These are phyloP conservation scores for Oenanthe oenanthe DNA, from an alignment of 2,113 vertebrate genomes.

Conservation along the genomic window DNA sequence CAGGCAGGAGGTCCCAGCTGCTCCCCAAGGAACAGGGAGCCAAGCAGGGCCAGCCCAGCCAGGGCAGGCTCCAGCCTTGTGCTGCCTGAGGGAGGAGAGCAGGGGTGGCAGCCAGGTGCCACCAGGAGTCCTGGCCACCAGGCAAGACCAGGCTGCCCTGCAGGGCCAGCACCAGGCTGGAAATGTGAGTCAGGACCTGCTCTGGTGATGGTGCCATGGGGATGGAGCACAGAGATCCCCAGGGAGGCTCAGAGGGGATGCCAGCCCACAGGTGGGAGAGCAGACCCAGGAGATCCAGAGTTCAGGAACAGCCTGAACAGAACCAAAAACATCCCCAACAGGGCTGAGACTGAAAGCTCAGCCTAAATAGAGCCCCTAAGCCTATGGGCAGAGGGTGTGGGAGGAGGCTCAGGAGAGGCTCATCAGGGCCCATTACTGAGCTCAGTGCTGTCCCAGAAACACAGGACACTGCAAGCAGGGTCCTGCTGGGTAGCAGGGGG, in stretches of 20 bases:
- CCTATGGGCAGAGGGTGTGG: fast-evolving
- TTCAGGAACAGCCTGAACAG: fast-evolving
- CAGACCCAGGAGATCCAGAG: fast-evolving
- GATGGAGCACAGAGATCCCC: background rate
- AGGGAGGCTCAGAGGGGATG: background rate
- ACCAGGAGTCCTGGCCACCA: background rate
- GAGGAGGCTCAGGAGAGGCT: background rate
- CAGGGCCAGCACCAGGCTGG: background rate
- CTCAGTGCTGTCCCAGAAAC: background rate
- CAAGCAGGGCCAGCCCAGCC: background rate
- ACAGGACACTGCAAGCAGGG: background rate
- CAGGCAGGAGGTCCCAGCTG: background rate
- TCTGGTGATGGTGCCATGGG: background rate
- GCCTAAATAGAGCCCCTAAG: background rate
- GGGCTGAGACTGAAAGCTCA: fast-evolving
- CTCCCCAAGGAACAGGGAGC: fast-evolving
- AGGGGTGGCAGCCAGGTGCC: background rate
- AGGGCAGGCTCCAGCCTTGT: background rate
- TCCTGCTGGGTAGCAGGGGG: background rate
- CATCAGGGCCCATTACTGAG: background rate
- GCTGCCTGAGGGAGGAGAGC: background rate
- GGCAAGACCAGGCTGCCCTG: background rate
- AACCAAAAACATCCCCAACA: fast-evolving
- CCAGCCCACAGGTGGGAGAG: background rate
- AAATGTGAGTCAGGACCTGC: background rate